phyloP scores from a whole-genome alignment of 2,888 invertebrate species.

The Sphecodes monilicornis region DNA sequence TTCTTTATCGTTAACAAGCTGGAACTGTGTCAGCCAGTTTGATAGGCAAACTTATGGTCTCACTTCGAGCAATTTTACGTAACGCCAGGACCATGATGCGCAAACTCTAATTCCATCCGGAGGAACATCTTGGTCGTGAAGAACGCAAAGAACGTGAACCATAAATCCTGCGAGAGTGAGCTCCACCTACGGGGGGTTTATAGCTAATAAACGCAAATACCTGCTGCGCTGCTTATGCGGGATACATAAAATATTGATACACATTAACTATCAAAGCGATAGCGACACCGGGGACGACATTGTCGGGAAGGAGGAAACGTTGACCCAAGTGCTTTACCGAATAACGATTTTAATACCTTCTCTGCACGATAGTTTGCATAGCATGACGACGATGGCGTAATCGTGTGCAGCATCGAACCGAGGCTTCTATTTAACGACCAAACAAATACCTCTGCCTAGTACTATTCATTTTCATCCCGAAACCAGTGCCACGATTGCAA shows the following conservation, averaged over 20 bases:
- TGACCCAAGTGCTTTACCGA: conserved; percentile 38
- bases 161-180: conserved; percentile 64
- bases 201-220: conserved; percentile 78
- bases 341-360: conserved; percentile 65
- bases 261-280: conserved; percentile 69
- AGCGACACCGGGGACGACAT: conserved; percentile 32
- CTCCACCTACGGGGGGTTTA: conserved; percentile 69
- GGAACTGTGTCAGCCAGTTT: background rate
- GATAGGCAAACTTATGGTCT: background rate
- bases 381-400: conserved; percentile 16
- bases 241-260: conserved; percentile 75
- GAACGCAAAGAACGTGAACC: conserved; percentile 46
- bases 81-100: conserved; percentile 27
- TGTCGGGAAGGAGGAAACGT: conserved; percentile 25
- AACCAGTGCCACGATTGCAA: background rate
- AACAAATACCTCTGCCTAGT: conserved; percentile 41
- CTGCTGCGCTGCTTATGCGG: conserved; percentile 69
- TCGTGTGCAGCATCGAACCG: conserved; percentile 21
- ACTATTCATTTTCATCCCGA: conserved; percentile 28
- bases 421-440: conserved; percentile 49
- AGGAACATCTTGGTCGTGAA: conserved; percentile 52
- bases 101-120: conserved; percentile 26
- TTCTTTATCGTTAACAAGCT: background rate
- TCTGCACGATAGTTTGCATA: conserved; percentile 32
- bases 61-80: background rate